A percentile compares a stretch with the other conserved stretches of the same genome.
These are phyloP conservation scores for Ceramica pisi DNA, from an alignment of 2,888 invertebrate genomes.

Conservation along the genomic window DNA sequence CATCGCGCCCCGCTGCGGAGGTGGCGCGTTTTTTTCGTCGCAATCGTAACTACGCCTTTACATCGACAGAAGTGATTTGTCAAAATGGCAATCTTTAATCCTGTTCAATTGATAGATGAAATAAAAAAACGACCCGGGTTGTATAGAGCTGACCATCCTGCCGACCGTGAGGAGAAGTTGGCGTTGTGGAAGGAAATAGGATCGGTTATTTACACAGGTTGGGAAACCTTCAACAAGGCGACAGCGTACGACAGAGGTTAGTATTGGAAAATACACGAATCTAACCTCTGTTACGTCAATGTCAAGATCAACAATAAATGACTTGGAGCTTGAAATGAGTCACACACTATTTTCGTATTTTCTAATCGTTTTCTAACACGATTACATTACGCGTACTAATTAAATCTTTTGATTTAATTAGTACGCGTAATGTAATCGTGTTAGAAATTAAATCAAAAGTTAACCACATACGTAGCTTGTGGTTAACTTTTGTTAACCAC, in stretches of 20 bases:
- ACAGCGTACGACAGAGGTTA: constrained; percentile 86
- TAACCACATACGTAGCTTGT: too few species aligned
- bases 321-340: constrained; percentile 24
- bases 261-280: constrained; percentile 51
- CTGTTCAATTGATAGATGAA: constrained; percentile 82
- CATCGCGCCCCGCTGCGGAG: constrained; percentile 70
- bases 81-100: constrained; percentile 75
- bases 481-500: too few species aligned
- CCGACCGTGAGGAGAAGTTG: constrained; percentile 86
- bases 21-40: constrained; percentile 78
- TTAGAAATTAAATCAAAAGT: too few species aligned
- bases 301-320: constrained; percentile 28
- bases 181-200: constrained; percentile 86
- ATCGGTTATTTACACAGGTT: constrained; percentile 81
- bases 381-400: too few species aligned
- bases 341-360: constrained; percentile 23
- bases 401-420: not conserved
- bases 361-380: constrained; percentile 7
- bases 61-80: constrained; percentile 59
- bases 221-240: constrained; percentile 82
- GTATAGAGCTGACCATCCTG: constrained; percentile 83
- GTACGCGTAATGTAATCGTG: constrained; percentile 12
- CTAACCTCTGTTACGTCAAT: constrained; percentile 57
- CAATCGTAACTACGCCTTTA: constrained; percentile 60
- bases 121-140: constrained; percentile 85